Conservation (phyloP, 1,140 invertebrate species). For the Tribolium madens region DNA sequence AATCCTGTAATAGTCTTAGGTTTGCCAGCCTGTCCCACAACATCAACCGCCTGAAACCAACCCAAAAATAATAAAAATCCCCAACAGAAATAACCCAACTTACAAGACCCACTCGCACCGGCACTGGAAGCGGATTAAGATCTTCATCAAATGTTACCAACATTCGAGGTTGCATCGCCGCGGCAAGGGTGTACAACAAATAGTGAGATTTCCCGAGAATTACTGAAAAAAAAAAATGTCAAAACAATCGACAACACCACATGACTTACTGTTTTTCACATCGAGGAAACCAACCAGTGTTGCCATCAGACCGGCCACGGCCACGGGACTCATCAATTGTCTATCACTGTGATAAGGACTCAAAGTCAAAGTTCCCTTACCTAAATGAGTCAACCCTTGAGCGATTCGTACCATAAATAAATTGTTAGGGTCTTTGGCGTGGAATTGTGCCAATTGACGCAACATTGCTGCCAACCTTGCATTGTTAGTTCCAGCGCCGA, state of each 20-base stretch:
- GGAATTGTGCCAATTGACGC: conserved; percentile 95
- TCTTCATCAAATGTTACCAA: conserved; percentile 99
- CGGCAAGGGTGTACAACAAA: conserved; percentile 93
- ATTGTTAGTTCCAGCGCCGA: conserved; percentile 93
- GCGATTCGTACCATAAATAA: conserved; percentile 99
- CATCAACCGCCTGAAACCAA: conserved; percentile 89
- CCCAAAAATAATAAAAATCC: background rate
- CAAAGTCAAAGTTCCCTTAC: conserved; percentile 98
- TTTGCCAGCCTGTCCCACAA: conserved; percentile 99
- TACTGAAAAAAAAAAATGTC: conserved; percentile 73
- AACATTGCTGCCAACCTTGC: conserved; percentile 95
- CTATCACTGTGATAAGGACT: conserved; percentile 97
- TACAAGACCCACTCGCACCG: conserved; percentile 96
- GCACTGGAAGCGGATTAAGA: conserved; percentile 92
- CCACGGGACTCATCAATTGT: conserved; percentile 94
- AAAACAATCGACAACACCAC: no score
- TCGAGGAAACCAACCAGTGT: conserved; percentile 95
- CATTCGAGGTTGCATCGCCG: conserved; percentile 99
- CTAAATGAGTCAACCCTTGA: conserved; percentile 97
- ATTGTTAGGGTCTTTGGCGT: conserved; percentile 98
- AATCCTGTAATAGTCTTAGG: conserved; percentile 99
- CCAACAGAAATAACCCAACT: conserved; percentile 50
- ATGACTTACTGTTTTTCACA: conserved; percentile 91
- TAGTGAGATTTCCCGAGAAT: conserved; percentile 98
- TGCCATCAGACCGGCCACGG: conserved; percentile 92